Evolutionary conservation across 2,888 invertebrate species (phyloP), one percentile per base, ranked within the genome.

Genomic region (Sarcophaga caerulescens): DNA sequence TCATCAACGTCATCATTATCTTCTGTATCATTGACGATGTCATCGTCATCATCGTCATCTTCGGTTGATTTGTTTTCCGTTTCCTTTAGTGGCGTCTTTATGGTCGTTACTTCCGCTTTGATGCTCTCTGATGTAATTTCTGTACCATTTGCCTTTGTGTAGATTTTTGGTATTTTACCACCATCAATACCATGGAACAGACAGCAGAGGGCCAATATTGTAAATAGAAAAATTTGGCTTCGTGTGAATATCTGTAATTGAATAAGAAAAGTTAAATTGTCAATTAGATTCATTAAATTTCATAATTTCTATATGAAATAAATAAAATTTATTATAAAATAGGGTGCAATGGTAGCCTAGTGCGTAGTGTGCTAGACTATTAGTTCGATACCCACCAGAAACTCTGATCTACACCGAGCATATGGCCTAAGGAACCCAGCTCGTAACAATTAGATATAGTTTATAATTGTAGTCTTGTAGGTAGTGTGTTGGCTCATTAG

Each of bases 161-260:
- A 85, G 70, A 84, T 89, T 88, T 88, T 89, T 60, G 84, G 85
- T 82, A 92, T 85, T 88, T 90, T 91, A 69, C 89, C 91, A 14
- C 88, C 89, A 57, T 89, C 88, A 69, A 88, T 89, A 52, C 87
- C 84, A 19, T 88, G 57, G 17, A 87, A 85, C 23, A 88, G 85
- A 83, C 88, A 89, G 63, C 90, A 90, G n/a, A 90, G 17, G 14
- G 88, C 81, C 89, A 90, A 60, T 77, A 89, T 75, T 75, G 90
- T 87, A 19, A 90, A 63, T 62, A 92, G 62, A 89, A 80, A 88
- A 87, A 87, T 88, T 87, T 87, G 89, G 88, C 76, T 90, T 90
- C 35, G 35, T 88, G 88, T 89, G 83, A 89, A 89, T 89, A 90
- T 90, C 92, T 92, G 89, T 86, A 91, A 91, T 88, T 85, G 57